Evolutionary conservation across 2,888 invertebrate species (phyloP), one percentile per base, ranked within the genome.

Genomic region (Philhelius pedissequus): DNA sequence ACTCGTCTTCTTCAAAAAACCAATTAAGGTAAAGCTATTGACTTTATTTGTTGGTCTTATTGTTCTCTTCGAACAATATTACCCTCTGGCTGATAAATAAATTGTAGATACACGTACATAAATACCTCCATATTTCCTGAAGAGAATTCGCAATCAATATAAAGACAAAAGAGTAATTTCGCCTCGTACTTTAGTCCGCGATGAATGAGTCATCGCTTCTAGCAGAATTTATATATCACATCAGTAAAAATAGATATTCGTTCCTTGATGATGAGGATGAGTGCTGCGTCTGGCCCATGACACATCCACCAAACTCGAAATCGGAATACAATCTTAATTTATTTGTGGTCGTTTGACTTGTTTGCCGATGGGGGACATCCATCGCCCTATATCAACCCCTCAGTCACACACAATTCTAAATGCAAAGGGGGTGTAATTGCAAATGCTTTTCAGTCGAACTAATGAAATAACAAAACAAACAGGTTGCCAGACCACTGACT

Each of bases 381-480:
- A n/a, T 18, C 27, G 15, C 25, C 1, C 2, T 13, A 5, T 13
- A 5, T 45, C 30, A 43, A 20, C 15, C 40, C 45, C 56, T 38
- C 15, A 3, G 15, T n/a, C n/a, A n/a, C n/a, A n/a, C 0, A 18
- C 9, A 54, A 54, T 11, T 32, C 45, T 15, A n/a, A n/a, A n/a
- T n/a, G n/a, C 22, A 20, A 20, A 50, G 50, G n/a, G 45, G 60
- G 13, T 52, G 50, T 68, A 60, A 77, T 81, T 71, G 58, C 64
- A 64, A 64, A 48, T 27, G 54, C 52, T 58, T 54, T 76, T 62
- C 71, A 45, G 40, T 68, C 68, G 13, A 40, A 40, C 40, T 82
- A 73, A 78, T 73, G 78, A 52, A 73, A 77, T 77, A 77, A 82
- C 82, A 77, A 82, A 77, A 82, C 82, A 77, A 82, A 73, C 71